phyloP scores from a whole-genome alignment of 1,140 invertebrate species.

The Pseudachorutes palmiensis region DNA sequence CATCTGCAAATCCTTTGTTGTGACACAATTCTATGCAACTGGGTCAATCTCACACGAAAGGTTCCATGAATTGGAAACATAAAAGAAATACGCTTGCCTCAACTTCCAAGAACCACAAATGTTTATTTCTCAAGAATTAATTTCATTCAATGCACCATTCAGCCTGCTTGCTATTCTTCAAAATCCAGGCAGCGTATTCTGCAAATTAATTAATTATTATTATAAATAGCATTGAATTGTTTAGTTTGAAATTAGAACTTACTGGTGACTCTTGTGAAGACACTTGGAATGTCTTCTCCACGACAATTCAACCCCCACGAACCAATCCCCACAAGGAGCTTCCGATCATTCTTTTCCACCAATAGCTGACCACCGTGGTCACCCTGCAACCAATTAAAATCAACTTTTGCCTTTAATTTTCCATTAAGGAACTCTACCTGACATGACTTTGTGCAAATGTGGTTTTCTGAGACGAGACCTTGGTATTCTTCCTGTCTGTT shows the following conservation, averaged over 20 bases:
- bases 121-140: not conserved
- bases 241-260: slow-evolving; percentile 1
- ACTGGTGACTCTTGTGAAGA: slow-evolving; percentile 9
- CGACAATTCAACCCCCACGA: slow-evolving; percentile 11
- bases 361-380: slow-evolving; percentile 10
- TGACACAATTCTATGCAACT: not conserved
- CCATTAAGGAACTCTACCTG: not conserved
- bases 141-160: slow-evolving; percentile 10
- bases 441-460: slow-evolving; percentile 2
- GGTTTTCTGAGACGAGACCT: not conserved
- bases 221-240: not conserved
- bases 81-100: no score
- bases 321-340: slow-evolving; percentile 4
- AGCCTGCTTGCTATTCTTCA: slow-evolving; percentile 3
- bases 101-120: no score
- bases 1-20: no score
- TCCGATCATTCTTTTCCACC: not conserved
- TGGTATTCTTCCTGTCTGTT: not conserved
- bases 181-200: slow-evolving; percentile 11
- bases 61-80: no score
- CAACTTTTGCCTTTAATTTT: not conserved
- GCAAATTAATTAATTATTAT: not conserved
- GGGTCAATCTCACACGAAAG: no score
- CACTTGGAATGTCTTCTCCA: not conserved
- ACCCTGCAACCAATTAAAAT: slow-evolving; percentile 4